Conservation (phyloP, 2,113 vertebrate species). For the Zosterops borbonicus region DNA sequence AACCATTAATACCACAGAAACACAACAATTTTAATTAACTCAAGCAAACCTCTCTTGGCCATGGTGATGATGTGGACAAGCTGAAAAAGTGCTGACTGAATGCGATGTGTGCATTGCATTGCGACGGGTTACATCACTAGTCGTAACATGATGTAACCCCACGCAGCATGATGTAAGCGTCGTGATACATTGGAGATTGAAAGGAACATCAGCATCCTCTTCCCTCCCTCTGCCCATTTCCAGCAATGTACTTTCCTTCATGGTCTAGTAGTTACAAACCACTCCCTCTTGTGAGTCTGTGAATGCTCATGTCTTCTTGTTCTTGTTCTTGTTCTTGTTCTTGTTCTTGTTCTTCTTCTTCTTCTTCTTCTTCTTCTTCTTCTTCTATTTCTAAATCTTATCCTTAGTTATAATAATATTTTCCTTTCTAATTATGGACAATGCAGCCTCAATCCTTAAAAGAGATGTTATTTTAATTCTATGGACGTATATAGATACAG, state of each 20-base stretch:
- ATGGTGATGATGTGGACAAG: neutral
- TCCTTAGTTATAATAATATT: neutral
- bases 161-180: slow-evolving; percentile 59
- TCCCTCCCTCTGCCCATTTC: neutral
- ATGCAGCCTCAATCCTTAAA: neutral
- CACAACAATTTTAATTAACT: neutral
- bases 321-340: too few relatives aligned
- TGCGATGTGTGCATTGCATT: slow-evolving; percentile 64
- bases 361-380: too few relatives aligned
- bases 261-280: neutral
- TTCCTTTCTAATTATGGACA: neutral
- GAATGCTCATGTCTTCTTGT: neutral
- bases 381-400: neutral
- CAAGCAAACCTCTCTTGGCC: neutral
- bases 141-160: slow-evolving; percentile 52
- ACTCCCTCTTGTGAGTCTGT: neutral
- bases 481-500: neutral
- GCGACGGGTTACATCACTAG: slow-evolving; percentile 63
- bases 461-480: neutral
- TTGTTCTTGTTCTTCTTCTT: neutral
- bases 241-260: neutral
- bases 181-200: slow-evolving; percentile 54
- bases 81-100: neutral
- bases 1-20: neutral
- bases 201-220: neutral